A percentile compares a stretch with the other conserved stretches of the same genome.
These are phyloP conservation scores for Tetraodon nigroviridis DNA, from an alignment of 2,113 vertebrate genomes.

Conservation along the genomic window DNA sequence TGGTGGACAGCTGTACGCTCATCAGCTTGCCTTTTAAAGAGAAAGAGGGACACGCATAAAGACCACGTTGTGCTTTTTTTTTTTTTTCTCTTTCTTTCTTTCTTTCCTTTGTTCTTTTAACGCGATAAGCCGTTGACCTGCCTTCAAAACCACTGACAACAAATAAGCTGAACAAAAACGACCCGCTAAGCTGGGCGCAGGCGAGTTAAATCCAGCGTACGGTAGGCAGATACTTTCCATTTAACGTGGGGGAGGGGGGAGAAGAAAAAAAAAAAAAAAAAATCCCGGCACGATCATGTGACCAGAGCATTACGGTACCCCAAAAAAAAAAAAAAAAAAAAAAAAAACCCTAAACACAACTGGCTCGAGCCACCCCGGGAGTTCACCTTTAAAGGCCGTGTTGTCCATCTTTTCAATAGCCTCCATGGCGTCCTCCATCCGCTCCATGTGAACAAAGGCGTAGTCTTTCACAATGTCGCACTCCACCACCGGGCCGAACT, in stretches of 20 bases:
- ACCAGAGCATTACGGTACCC: constrained; percentile 22
- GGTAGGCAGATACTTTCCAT: too few species aligned
- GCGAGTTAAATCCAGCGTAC: constrained; percentile 5
- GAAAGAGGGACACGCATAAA: constrained; percentile 69
- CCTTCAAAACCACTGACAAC: background rate
- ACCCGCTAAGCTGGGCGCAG: constrained; percentile 4
- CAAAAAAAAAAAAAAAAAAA: constrained; percentile 1
- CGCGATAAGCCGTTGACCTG: background rate
- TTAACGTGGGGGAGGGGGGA: constrained; percentile 7
- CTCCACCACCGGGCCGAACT: constrained; percentile 88
- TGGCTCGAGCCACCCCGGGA: constrained; percentile 30
- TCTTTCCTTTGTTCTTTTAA: background rate
- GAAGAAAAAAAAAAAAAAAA: too few species aligned
- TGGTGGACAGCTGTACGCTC: constrained; percentile 94
- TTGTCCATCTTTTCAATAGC: constrained; percentile 87
- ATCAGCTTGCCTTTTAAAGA: constrained; percentile 92
- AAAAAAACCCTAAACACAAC: constrained; percentile 25
- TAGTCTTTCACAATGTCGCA: constrained; percentile 97
- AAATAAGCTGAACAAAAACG: constrained; percentile 19
- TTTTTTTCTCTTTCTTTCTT: background rate
- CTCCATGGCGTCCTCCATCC: constrained; percentile 87
- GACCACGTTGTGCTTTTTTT: constrained; percentile 5
- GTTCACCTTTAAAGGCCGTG: constrained; percentile 89
- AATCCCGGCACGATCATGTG: constrained; percentile 2
- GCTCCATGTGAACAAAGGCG: constrained; percentile 95